Percentiles rank a stretch among this genome's conserved stretches.
Evolutionary conservation across 1,140 invertebrate species (phyloP).

Genomic region (Diabrotica undecimpunctata): DNA sequence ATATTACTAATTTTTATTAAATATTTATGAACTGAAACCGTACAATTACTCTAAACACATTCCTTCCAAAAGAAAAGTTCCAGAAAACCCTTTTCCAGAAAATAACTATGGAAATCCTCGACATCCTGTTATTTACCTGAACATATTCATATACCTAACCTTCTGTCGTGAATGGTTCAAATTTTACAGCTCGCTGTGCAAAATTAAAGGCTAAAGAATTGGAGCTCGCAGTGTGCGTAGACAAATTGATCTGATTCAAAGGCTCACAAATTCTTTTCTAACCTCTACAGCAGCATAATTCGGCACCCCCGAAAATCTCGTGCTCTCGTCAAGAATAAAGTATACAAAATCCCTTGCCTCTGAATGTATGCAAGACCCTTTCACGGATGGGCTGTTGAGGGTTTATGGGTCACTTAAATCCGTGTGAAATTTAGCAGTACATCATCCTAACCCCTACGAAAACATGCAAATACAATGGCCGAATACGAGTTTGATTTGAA

Average conservation of each 20-base stretch:
- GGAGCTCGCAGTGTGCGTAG: not conserved
- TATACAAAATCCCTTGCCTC: not conserved
- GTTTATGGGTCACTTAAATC: conserved; percentile 14
- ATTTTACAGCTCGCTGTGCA: not conserved
- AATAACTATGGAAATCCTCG: too few species aligned
- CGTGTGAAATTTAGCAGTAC: conserved; percentile 13
- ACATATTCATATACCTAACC: too few species aligned
- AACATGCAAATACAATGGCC: conserved; percentile 15
- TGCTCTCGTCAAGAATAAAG: not conserved
- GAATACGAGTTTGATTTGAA: conserved; percentile 10
- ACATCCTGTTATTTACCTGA: too few species aligned
- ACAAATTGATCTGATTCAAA: conserved; percentile 2
- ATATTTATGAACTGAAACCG: too few species aligned
- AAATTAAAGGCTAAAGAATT: conserved; percentile 1
- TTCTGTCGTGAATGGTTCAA: too few species aligned
- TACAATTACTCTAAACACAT: too few species aligned
- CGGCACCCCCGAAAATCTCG: conserved; percentile 1
- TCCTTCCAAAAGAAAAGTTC: too few species aligned
- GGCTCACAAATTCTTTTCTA: not conserved
- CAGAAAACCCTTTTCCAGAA: too few species aligned
- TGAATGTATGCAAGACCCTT: conserved; percentile 7
- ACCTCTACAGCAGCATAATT: not conserved
- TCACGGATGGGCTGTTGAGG: not conserved
- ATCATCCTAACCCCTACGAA: conserved; percentile 8
- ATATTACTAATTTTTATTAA: too few species aligned